These are phyloP conservation scores for Clinocottus analis DNA, from an alignment of 2,113 vertebrate genomes.

Conservation along the genomic window DNA sequence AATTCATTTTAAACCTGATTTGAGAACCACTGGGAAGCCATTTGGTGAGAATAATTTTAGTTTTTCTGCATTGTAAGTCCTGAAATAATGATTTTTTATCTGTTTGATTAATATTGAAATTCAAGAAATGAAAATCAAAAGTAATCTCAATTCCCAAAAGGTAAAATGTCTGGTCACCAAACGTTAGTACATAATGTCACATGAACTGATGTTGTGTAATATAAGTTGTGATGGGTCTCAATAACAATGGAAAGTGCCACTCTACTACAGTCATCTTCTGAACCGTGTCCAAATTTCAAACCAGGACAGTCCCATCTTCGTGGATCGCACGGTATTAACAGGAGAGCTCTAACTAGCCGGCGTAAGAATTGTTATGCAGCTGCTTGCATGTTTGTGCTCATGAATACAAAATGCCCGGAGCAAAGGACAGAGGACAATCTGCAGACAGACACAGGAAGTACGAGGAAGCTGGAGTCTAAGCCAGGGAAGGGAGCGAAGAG, in stretches of 20 bases:
- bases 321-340: neutral
- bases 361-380: slow-evolving; percentile 19
- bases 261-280: neutral
- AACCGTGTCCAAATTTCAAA: slow-evolving; percentile 5
- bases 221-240: too few species aligned
- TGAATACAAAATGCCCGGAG: slow-evolving; percentile 39
- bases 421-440: slow-evolving; percentile 19
- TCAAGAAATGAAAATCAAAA: neutral
- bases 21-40: neutral
- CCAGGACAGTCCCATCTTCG: slow-evolving; percentile 4
- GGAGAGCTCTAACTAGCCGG: slow-evolving; percentile 5
- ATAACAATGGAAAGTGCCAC: neutral
- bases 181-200: neutral
- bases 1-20: neutral
- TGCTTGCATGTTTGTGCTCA: slow-evolving; percentile 19
- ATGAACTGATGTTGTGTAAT: neutral
- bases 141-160: neutral
- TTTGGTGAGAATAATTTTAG: neutral
- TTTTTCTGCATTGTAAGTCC: too few species aligned
- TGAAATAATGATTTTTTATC: neutral
- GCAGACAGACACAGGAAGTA: neutral
- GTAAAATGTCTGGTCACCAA: neutral
- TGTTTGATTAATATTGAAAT: neutral
- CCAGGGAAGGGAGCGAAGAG: neutral
- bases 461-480: slow-evolving; percentile 6